Base-by-base conservation (phyloP, 1,140 invertebrate species). In the Drosophila suzukii region DNA sequence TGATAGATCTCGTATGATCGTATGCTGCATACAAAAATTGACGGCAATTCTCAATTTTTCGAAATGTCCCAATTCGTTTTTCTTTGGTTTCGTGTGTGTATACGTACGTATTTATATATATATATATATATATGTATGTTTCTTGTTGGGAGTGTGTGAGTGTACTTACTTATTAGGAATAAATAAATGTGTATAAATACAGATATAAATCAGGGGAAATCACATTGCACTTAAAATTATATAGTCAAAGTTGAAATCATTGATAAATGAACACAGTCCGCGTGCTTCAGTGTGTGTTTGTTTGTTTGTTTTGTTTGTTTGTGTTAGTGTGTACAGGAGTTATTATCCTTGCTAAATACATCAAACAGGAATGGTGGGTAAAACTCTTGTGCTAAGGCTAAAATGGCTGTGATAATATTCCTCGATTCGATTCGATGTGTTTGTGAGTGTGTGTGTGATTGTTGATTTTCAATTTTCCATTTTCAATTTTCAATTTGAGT, bases 331-430 rank as follows among this genome's bases (percentile, higher is more conserved):
- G 20, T 68, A 34, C 61, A 46, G 63, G 50, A 67, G 78, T 61
- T 43, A 61, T 70, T 79, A 76, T 72, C 51, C 34, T 68, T 81
- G 62, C 67, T 78, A 84, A 84, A 90, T 90, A 90, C 84, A 78
- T 81, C 79, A 80, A 84, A 81, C 77, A 90, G 81, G 85, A 90
- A 89, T 90, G 84, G 84, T 90, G 77, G 85, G 84, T 90, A 89
- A 81, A 89, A 78, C 63, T 76, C 55, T 79, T 78, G 85, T 88
- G 84, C 85, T 90, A 90, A 89, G 84, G 84, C 85, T 90, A 89
- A 89, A 84, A 89, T 90, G 85, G 80, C 76, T 89, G 81, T 74
- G 68, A 58, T 58, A 72, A 49, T 44, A 44, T 61, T 80, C 62
- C 71, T 65, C 56, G 46, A 78, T 71, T 72, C 53, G 46, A 78